Evolutionary conservation across 2,113 vertebrate species (phyloP).

Genomic region (Chaetura pelagica): DNA sequence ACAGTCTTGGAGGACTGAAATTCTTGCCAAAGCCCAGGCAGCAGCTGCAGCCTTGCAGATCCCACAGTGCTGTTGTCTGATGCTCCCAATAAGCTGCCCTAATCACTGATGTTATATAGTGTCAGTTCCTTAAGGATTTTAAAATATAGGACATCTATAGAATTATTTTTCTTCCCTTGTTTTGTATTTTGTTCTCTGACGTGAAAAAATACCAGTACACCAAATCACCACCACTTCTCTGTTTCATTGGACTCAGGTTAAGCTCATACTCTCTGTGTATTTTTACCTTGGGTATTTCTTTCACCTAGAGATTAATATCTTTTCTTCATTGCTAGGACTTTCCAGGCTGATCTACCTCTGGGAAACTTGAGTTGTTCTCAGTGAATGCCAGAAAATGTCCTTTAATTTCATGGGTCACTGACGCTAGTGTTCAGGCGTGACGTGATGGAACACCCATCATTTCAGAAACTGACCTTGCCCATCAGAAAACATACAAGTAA

Average conservation of each 20-base stretch:
- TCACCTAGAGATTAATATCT: neutral
- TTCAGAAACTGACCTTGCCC: constrained; percentile 24
- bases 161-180: neutral
- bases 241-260: neutral
- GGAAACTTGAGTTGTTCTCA: neutral
- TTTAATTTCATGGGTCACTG: constrained; percentile 51
- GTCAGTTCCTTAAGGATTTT: neutral
- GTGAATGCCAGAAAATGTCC: rapidly evolving
- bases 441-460: neutral
- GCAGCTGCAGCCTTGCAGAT: neutral
- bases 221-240: neutral
- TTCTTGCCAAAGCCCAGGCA: neutral
- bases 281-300: neutral
- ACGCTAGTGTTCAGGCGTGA: neutral
- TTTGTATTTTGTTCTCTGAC: neutral
- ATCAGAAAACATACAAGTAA: neutral
- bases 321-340: neutral
- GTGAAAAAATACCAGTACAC: neutral
- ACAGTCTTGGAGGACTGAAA: neutral
- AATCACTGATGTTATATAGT: neutral
- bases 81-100: neutral
- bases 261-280: neutral
- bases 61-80: rapidly evolving
- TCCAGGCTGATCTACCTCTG: neutral
- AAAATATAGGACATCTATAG: neutral